Conservation (phyloP, 2,888 invertebrate species). For the Xylota segnis region DNA sequence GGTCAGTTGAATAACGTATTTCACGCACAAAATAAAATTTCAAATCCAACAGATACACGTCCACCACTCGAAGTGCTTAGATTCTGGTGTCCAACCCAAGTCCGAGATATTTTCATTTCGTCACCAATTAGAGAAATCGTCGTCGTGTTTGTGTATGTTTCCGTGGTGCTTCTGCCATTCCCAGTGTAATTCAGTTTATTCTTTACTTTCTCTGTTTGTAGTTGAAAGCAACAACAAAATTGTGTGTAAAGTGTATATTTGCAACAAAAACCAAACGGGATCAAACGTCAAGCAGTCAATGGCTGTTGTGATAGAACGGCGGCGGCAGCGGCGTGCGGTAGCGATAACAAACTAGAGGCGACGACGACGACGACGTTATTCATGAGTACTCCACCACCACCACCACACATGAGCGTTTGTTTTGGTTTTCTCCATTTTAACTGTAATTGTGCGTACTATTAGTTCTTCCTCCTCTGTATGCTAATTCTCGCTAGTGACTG, state of each 20-base stretch:
- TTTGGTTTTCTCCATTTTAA: constrained; percentile 28
- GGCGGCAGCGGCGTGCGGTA: constrained; percentile 11
- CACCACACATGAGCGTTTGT: background rate
- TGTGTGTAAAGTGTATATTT: constrained; percentile 22
- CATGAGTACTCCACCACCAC: background rate
- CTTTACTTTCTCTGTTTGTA: constrained; percentile 27
- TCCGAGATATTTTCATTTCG: constrained; percentile 36
- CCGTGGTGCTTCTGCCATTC: constrained; percentile 28
- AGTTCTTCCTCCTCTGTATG: constrained; percentile 30
- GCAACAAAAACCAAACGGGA: constrained; percentile 54
- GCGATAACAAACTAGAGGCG: constrained; percentile 49
- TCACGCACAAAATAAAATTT: constrained; percentile 11
- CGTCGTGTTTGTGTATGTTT: constrained; percentile 5
- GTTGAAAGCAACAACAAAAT: background rate
- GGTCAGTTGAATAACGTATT: constrained; percentile 8
- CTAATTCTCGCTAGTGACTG: constrained; percentile 46
- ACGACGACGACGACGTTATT: no score
- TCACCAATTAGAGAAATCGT: constrained; percentile 36
- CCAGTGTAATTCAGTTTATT: constrained; percentile 24
- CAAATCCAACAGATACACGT: constrained; percentile 52
- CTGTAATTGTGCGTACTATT: constrained; percentile 34
- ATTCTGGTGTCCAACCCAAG: constrained; percentile 17
- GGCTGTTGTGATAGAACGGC: constrained; percentile 64
- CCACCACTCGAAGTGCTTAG: constrained; percentile 19
- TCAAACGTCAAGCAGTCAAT: constrained; percentile 66